phyloP scores from a whole-genome alignment of 2,888 invertebrate species.

The Himalopsyche kuldschensis region DNA sequence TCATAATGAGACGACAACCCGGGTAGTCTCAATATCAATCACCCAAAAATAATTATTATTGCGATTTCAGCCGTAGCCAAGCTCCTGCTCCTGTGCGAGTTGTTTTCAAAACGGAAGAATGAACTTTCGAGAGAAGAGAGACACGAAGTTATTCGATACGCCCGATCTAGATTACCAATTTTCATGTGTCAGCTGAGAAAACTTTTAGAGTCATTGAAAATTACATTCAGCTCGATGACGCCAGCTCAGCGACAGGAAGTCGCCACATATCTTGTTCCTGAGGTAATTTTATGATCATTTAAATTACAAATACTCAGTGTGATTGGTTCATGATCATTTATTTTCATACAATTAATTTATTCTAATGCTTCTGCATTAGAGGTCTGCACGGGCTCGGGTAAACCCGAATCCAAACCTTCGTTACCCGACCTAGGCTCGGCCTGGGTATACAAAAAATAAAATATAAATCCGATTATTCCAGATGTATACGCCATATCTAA shows the following conservation, averaged over 20 bases:
- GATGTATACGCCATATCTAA: too few relatives aligned
- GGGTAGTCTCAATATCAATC: too few relatives aligned
- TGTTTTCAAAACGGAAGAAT: constrained; percentile 65
- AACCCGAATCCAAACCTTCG: too few relatives aligned
- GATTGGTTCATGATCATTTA: too few relatives aligned
- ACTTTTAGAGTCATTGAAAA: constrained; percentile 62
- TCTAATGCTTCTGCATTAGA: too few relatives aligned
- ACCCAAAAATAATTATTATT: too few relatives aligned
- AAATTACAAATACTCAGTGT: not conserved
- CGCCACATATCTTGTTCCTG: constrained; percentile 67
- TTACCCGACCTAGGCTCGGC: too few relatives aligned
- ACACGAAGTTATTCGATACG: constrained; percentile 68
- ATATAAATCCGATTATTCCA: too few relatives aligned
- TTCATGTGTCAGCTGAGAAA: constrained; percentile 65
- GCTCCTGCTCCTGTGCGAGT: constrained; percentile 64
- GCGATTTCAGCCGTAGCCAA: constrained; percentile 53
- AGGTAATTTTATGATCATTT: constrained; percentile 50
- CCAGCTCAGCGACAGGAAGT: constrained; percentile 63
- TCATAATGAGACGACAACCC: too few relatives aligned
- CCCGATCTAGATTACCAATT: constrained; percentile 66
- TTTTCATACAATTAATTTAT: too few relatives aligned
- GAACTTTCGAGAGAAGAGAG: constrained; percentile 65
- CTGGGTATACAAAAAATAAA: too few relatives aligned
- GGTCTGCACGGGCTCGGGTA: too few relatives aligned
- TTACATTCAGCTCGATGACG: constrained; percentile 61